phyloP scores from a whole-genome alignment of 2,888 invertebrate species.

The Parasteatoda lunata region DNA sequence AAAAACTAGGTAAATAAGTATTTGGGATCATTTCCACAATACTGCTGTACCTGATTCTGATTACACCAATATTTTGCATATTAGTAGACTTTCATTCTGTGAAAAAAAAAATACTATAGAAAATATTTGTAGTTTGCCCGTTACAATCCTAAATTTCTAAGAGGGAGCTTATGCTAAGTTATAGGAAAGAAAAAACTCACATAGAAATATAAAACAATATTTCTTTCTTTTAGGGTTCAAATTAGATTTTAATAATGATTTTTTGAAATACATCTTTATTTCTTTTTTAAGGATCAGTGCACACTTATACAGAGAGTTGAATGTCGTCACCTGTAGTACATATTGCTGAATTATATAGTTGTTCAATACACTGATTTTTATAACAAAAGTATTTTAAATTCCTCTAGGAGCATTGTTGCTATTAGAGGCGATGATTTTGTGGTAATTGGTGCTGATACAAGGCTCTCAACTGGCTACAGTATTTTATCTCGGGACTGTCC shows the following conservation, averaged over 20 bases:
- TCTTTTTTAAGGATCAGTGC: too few relatives aligned
- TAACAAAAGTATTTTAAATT: conserved; percentile 14
- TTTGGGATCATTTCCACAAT: too few relatives aligned
- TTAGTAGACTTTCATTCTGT: too few relatives aligned
- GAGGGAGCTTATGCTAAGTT: too few relatives aligned
- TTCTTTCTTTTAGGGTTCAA: neutral
- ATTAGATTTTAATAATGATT: neutral
- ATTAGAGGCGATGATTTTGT: conserved; percentile 96
- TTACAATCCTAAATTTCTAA: too few relatives aligned
- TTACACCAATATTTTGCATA: too few relatives aligned
- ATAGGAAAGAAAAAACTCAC: too few relatives aligned
- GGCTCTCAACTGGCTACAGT: conserved; percentile 91
- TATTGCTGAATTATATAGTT: neutral
- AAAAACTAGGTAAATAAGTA: too few relatives aligned
- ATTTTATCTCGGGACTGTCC: conserved; percentile 92
- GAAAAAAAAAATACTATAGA: too few relatives aligned
- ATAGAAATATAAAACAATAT: neutral
- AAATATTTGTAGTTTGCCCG: too few relatives aligned
- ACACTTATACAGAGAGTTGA: too few relatives aligned
- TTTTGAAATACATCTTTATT: neutral
- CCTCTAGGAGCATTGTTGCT: conserved; percentile 90
- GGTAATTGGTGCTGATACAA: conserved; percentile 95
- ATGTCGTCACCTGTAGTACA: neutral
- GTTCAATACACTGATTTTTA: neutral
- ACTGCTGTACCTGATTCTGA: too few relatives aligned